Evolutionary conservation across 2,888 invertebrate genomes (phyloP).

Genomic region (Galeopsomyia nigrocyanea): DNA sequence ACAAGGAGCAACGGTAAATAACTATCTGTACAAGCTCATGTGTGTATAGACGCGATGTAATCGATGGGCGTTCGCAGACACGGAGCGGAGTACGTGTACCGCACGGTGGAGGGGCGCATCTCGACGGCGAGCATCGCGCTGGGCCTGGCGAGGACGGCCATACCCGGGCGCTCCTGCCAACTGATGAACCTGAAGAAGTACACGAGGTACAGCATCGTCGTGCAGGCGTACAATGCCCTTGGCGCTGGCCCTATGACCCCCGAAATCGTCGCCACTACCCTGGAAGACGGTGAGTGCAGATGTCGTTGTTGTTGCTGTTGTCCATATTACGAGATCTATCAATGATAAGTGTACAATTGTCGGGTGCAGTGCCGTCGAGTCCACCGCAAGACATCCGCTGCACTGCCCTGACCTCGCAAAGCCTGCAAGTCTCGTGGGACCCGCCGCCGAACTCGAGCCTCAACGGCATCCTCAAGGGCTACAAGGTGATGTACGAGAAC

Average conservation of each 20-base stretch:
- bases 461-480: slow-evolving; percentile 88
- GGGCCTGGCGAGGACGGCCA: slow-evolving; percentile 64
- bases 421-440: slow-evolving; percentile 88
- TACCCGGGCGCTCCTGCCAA: slow-evolving; percentile 64
- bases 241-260: slow-evolving; percentile 70
- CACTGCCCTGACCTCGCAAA: slow-evolving; percentile 86
- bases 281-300: slow-evolving; percentile 69
- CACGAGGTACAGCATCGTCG: slow-evolving; percentile 71
- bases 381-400: slow-evolving; percentile 87
- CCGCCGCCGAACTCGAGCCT: slow-evolving; percentile 85
- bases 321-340: not conserved
- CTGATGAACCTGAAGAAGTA: slow-evolving; percentile 70
- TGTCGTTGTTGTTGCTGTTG: not conserved
- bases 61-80: slow-evolving; percentile 57
- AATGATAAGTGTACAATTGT: not conserved
- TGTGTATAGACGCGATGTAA: slow-evolving; percentile 2
- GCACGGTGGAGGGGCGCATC: slow-evolving; percentile 65
- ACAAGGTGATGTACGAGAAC: slow-evolving; percentile 77
- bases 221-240: slow-evolving; percentile 71
- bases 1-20: slow-evolving; percentile 74
- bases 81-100: slow-evolving; percentile 60
- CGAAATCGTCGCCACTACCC: slow-evolving; percentile 71
- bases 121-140: slow-evolving; percentile 65
- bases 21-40: not conserved
- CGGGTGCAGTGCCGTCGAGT: slow-evolving; percentile 88